phyloP scores from a whole-genome alignment of 2,888 invertebrate genomes.

The Anodontia alba region DNA sequence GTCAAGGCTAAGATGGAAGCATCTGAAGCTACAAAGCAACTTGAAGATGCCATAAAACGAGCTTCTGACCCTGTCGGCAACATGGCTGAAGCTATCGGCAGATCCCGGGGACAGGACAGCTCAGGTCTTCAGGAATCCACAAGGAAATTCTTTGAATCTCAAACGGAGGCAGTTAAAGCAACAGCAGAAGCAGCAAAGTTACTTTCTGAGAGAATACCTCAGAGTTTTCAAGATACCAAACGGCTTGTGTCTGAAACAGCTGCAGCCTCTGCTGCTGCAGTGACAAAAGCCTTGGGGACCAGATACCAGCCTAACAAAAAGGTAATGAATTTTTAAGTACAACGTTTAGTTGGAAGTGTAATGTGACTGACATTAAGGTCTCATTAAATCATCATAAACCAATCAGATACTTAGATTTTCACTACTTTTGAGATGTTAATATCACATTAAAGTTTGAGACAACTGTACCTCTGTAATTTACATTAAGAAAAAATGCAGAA shows the following conservation, averaged over 20 bases:
- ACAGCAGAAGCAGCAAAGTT: conserved; percentile 77
- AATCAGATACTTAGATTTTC: no score
- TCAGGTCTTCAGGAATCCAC: conserved; percentile 66
- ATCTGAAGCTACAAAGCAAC: conserved; percentile 72
- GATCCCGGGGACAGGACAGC: conserved; percentile 61
- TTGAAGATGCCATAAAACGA: conserved; percentile 69
- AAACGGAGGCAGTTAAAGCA: conserved; percentile 75
- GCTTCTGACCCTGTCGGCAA: conserved; percentile 66
- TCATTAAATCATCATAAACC: no score
- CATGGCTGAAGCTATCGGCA: conserved; percentile 65
- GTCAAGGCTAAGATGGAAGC: conserved; percentile 76
- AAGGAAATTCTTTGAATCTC: conserved; percentile 58
- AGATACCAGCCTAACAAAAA: conserved; percentile 35
- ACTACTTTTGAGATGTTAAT: no score
- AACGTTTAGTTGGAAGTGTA: no score
- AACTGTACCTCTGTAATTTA: no score
- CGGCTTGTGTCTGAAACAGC: conserved; percentile 51
- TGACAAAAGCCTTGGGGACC: conserved; percentile 44
- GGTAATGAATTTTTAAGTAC: conserved; percentile 12
- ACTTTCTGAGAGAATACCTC: conserved; percentile 60
- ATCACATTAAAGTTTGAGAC: no score
- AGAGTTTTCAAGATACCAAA: conserved; percentile 49
- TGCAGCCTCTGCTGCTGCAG: conserved; percentile 48
- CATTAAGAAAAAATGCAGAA: no score
- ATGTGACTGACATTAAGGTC: no score